Percentiles rank a stretch among this genome's conserved stretches.
Evolutionary conservation across 2,113 vertebrate species (phyloP).

Genomic region (Spizaetus ornatus): DNA sequence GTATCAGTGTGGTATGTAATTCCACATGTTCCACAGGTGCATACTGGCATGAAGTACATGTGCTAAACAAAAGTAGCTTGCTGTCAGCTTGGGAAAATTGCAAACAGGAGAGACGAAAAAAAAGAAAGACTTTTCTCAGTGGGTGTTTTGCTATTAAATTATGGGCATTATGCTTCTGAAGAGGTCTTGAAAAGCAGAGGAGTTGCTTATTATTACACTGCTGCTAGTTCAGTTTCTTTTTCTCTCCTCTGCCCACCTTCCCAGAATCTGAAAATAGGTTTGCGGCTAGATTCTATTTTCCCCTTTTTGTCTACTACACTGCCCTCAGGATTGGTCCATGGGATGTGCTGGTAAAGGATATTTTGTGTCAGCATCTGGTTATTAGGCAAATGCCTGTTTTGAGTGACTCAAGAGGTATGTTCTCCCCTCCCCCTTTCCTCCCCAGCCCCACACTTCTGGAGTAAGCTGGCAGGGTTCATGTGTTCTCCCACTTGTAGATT

Average conservation of each 20-base stretch:
- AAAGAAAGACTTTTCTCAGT: background rate
- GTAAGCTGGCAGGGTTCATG: background rate
- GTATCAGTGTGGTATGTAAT: background rate
- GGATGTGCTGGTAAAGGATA: background rate
- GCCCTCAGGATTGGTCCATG: background rate
- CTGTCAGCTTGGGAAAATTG: background rate
- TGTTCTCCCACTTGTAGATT: background rate
- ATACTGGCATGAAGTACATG: background rate
- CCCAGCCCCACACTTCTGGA: background rate
- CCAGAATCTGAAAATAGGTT: background rate
- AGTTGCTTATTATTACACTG: background rate
- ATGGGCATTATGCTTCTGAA: background rate
- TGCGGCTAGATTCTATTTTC: background rate
- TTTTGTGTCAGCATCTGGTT: background rate
- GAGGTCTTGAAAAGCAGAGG: background rate
- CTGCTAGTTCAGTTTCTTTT: background rate
- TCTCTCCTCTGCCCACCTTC: background rate
- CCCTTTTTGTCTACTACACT: background rate
- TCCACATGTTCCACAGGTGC: background rate
- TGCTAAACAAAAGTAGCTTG: background rate
- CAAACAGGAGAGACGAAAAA: background rate
- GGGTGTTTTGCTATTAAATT: background rate
- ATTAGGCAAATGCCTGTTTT: background rate
- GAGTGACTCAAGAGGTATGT: rapidly evolving
- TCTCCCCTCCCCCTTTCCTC: background rate